Conservation (phyloP, 1,140 invertebrate species). For the Caenorhabditis remanei region DNA sequence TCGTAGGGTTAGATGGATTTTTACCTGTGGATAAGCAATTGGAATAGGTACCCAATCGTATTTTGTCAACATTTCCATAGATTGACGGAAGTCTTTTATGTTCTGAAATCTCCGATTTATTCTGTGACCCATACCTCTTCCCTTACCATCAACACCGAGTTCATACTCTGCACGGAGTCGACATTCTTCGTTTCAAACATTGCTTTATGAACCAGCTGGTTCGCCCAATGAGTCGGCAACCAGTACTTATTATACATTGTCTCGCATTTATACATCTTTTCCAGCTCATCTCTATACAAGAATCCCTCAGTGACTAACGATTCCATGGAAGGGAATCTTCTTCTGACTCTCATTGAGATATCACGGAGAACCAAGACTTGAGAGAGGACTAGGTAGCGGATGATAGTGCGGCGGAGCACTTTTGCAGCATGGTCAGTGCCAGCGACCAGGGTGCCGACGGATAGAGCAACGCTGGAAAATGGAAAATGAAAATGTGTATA, state of each 20-base stretch:
- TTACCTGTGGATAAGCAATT: constrained; percentile 73
- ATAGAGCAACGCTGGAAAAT: constrained; percentile 63
- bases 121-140: too few species aligned
- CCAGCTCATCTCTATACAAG: constrained; percentile 69
- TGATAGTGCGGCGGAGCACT: constrained; percentile 61
- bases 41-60: constrained; percentile 77
- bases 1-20: too few species aligned
- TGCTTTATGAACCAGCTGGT: constrained; percentile 20
- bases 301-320: constrained; percentile 70
- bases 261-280: constrained; percentile 68
- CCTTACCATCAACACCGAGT: constrained; percentile 2
- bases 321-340: constrained; percentile 74
- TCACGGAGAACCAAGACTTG: constrained; percentile 70
- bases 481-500: background rate
- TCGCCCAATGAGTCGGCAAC: constrained; percentile 74
- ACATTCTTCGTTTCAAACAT: constrained; percentile 46
- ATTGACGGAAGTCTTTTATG: constrained; percentile 72
- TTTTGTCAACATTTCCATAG: constrained; percentile 72
- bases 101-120: constrained; percentile 68
- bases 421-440: constrained; percentile 58
- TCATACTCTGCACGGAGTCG: background rate
- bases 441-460: constrained; percentile 52
- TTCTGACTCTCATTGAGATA: constrained; percentile 74
- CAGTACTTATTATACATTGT: constrained; percentile 72
- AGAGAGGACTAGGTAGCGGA: constrained; percentile 62